Percentiles rank a stretch among this genome's conserved stretches.
phyloP scores from a whole-genome alignment of 2,113 vertebrate species.

The Podarcis muralis region DNA sequence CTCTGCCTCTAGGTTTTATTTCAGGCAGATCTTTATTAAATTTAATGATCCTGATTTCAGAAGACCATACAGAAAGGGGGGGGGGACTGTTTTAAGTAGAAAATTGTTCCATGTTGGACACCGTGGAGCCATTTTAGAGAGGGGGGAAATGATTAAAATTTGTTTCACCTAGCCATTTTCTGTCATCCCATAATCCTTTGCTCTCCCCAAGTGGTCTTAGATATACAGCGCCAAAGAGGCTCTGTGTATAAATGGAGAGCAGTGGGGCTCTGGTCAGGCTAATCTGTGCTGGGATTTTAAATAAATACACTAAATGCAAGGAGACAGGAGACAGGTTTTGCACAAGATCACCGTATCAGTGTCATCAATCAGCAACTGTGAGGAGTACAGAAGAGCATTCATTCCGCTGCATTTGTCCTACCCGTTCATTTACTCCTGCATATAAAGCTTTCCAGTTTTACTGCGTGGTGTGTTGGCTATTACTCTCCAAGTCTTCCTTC shows the following conservation, averaged over 20 bases:
- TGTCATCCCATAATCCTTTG: constrained; percentile 52
- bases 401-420: background rate
- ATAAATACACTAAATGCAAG: constrained; percentile 19
- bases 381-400: constrained; percentile 18
- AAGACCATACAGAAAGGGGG: background rate
- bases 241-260: background rate
- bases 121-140: constrained; percentile 20
- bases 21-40: constrained; percentile 11
- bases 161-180: constrained; percentile 16
- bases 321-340: constrained; percentile 16
- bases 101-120: background rate
- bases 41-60: constrained; percentile 1
- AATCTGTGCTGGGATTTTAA: constrained; percentile 17
- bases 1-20: background rate
- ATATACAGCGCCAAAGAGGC: constrained; percentile 50
- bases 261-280: constrained; percentile 37
- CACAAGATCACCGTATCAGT: background rate
- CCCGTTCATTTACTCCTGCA: background rate
- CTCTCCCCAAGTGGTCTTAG: constrained; percentile 56
- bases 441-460: background rate
- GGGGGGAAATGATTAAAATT: background rate
- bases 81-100: background rate
- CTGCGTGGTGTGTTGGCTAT: background rate
- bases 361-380: background rate
- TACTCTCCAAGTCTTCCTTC: background rate